Base-by-base conservation (phyloP, 53 echinoderm and acorn worm genomes). In the Stichopus horrens region DNA sequence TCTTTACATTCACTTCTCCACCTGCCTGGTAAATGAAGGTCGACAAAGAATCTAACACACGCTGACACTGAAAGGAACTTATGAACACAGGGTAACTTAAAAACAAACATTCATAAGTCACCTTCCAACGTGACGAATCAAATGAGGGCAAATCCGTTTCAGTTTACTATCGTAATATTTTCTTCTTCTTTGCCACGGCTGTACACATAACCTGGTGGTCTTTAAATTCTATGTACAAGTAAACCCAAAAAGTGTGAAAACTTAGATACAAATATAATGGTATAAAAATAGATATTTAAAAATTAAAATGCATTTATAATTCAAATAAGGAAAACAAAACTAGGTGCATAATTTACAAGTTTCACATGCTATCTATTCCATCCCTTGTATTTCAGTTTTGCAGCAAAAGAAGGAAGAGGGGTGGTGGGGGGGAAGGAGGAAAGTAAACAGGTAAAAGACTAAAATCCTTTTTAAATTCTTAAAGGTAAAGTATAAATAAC, bases 261-360 rank as follows among this genome's bases (percentile, higher is more conserved):
- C 79, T 79, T 79, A 79, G 79, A 79, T 79, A 79, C 79, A 79
- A 79, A 79, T 23, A 79, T 79, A 63, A 53, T 53, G 79, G 79
- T 79, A 79, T 79, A 79, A 79, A 79, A 79, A 79, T 79, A 79
- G 79, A 79, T 79, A 79, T 54, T 79, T 52, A 79, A 53, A 79
- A 79, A 79, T 79, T 79, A 79, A 79, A 79, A 79, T 55, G 79
- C 79, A 55, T 79, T 79, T 79, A 16, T 79, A 22, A 14, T 55
- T 79, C 79, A 79, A 55, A 51, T 79, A n/a, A 79, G 79, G 79
- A 79, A 79, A 79, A 79, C 79, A 79, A 55, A 55, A n/a, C 19
- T 53, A 79, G 79, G 79, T 79, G 79, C 79, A 79, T 79, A 79
- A 79, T 79, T n/a, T 54, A 55, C 79, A 53, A 52, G 18, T 79